Conservation (phyloP, 2,113 vertebrate species). For the Tragulus kanchil region DNA sequence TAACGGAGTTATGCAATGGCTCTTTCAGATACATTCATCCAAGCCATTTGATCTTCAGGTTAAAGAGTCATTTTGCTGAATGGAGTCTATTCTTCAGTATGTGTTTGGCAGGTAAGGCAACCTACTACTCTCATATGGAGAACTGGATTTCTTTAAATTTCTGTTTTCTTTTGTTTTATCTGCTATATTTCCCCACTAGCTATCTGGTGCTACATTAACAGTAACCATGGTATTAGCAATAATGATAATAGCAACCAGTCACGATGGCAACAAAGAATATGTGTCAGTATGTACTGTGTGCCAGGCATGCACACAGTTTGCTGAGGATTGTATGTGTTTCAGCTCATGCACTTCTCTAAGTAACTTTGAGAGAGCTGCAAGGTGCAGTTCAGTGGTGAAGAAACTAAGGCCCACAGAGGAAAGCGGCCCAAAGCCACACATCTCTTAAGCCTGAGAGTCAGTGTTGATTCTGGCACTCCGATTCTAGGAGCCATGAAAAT, state of each 20-base stretch:
- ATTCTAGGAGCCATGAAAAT: neutral
- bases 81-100: neutral
- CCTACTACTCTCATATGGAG: neutral
- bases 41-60: slow-evolving; percentile 65
- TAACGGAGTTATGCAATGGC: slow-evolving; percentile 80
- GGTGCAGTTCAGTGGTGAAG: neutral
- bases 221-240: neutral
- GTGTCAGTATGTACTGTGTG: neutral
- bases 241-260: neutral
- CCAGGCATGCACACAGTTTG: neutral
- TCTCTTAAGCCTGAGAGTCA: neutral
- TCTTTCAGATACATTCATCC: neutral
- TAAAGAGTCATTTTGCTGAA: slow-evolving; percentile 67
- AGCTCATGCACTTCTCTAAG: neutral
- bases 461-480: neutral
- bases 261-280: neutral
- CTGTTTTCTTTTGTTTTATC: neutral
- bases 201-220: neutral
- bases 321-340: neutral
- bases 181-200: neutral
- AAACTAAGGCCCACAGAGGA: slow-evolving; percentile 28
- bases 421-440: neutral
- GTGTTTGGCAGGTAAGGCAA: slow-evolving; percentile 48
- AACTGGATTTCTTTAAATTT: neutral
- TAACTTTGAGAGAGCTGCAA: neutral